Conservation (phyloP, 2,113 vertebrate species). For the Cinclus cinclus region DNA sequence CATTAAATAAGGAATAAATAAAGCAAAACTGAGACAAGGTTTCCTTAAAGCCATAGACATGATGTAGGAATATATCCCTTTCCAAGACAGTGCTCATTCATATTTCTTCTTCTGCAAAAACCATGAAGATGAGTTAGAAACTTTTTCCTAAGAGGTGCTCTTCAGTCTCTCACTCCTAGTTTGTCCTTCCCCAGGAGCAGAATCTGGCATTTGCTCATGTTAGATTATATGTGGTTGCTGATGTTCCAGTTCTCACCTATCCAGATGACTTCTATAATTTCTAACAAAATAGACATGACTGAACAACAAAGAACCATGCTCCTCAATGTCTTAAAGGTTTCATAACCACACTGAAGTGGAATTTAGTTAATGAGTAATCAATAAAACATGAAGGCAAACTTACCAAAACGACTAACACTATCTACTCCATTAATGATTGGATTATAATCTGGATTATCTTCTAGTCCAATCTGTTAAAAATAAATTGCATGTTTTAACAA, state of each 20-base stretch:
- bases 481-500: constrained; percentile 24
- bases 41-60: not conserved
- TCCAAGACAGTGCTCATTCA: not conserved
- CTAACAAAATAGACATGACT: not conserved
- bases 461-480: constrained; percentile 80
- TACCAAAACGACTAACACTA: constrained; percentile 92
- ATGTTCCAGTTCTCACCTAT: not conserved
- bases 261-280: not conserved
- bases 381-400: constrained; percentile 19
- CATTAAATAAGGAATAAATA: not conserved
- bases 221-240: not conserved
- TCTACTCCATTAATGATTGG: constrained; percentile 84
- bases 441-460: constrained; percentile 87
- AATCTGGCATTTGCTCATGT: not conserved
- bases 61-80: not conserved
- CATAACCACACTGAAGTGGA: not conserved
- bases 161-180: not conserved
- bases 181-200: not conserved
- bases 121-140: not conserved
- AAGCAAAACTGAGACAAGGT: not conserved
- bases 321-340: not conserved
- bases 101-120: not conserved
- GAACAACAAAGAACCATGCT: not conserved
- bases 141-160: not conserved
- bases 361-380: not conserved